phyloP scores from a whole-genome alignment of 2,797 vertebrate species.

The Brachyalestes nurse region DNA sequence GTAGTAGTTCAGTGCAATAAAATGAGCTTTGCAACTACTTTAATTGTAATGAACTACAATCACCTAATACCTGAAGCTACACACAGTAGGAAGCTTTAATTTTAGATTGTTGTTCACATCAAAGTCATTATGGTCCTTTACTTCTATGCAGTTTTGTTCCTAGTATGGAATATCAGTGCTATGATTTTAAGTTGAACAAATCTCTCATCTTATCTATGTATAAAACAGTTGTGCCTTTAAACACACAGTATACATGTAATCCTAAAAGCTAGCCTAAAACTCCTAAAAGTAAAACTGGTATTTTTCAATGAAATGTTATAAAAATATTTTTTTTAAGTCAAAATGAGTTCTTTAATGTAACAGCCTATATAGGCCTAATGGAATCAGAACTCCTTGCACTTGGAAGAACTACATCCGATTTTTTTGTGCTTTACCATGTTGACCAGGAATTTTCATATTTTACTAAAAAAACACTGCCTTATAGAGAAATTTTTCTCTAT shows the following conservation, averaged over 20 bases:
- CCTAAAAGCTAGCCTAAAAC: conserved; percentile 31
- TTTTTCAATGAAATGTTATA: conserved; percentile 49
- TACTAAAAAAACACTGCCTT: not conserved
- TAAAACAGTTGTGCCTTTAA: conserved; percentile 50
- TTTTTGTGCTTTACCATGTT: not conserved
- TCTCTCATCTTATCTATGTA: conserved; percentile 51
- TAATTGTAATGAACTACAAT: conserved; percentile 44
- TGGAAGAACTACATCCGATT: conserved; percentile 14
- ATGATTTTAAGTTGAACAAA: conserved; percentile 39
- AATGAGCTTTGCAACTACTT: conserved; percentile 50
- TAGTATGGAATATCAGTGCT: conserved; percentile 38
- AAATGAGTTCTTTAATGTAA: conserved; percentile 7
- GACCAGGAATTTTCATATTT: not conserved
- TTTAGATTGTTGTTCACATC: conserved; percentile 33
- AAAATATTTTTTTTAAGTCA: conserved; percentile 11
- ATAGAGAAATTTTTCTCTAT: not conserved
- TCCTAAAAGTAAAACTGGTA: conserved; percentile 59
- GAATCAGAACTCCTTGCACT: conserved; percentile 10
- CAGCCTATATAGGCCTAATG: not conserved
- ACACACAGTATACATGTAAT: conserved; percentile 58
- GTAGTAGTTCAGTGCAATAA: conserved; percentile 59
- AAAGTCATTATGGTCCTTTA: conserved; percentile 25
- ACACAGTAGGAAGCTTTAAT: conserved; percentile 38
- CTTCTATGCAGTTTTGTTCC: conserved; percentile 12
- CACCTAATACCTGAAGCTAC: conserved; percentile 45